These are phyloP conservation scores for Athrips mouffetella DNA, from an alignment of 2,888 invertebrate genomes.

Conservation along the genomic window DNA sequence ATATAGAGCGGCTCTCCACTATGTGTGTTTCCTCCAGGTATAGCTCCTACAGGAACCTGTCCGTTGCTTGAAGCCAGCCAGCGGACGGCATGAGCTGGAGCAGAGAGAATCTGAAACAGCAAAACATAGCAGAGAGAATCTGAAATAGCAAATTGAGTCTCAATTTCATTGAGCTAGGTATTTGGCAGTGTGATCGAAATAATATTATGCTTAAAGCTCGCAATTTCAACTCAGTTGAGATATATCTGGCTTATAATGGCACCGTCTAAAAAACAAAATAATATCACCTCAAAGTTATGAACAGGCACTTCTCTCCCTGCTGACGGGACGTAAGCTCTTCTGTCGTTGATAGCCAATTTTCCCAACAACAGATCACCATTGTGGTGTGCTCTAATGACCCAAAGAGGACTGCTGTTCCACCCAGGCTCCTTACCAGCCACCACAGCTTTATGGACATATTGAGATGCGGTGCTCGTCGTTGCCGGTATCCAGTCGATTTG, in stretches of 20 bases:
- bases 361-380: constrained; percentile 63
- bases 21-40: constrained; percentile 72
- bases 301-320: constrained; percentile 60
- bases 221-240: too few species aligned
- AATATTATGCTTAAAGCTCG: too few species aligned
- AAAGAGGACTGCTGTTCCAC: constrained; percentile 66
- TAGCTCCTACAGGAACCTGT: constrained; percentile 70
- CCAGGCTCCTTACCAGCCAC: constrained; percentile 59
- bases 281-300: constrained; percentile 63
- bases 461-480: constrained; percentile 41
- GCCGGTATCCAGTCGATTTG: constrained; percentile 56
- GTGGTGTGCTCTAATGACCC: constrained; percentile 64
- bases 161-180: too few species aligned
- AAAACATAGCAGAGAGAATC: not conserved
- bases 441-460: constrained; percentile 48
- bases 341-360: constrained; percentile 60
- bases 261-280: too few species aligned
- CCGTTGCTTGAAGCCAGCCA: constrained; percentile 73
- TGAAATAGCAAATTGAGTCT: too few species aligned
- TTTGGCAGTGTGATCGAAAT: too few species aligned
- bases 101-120: constrained; percentile 51
- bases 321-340: constrained; percentile 57
- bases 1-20: constrained; percentile 73
- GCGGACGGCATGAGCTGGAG: constrained; percentile 44
- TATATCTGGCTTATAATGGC: not conserved